A percentile compares a stretch with the other conserved stretches of the same genome.
Evolutionary conservation across 2,888 invertebrate genomes (phyloP).

Genomic region (Spicauda simplicius): DNA sequence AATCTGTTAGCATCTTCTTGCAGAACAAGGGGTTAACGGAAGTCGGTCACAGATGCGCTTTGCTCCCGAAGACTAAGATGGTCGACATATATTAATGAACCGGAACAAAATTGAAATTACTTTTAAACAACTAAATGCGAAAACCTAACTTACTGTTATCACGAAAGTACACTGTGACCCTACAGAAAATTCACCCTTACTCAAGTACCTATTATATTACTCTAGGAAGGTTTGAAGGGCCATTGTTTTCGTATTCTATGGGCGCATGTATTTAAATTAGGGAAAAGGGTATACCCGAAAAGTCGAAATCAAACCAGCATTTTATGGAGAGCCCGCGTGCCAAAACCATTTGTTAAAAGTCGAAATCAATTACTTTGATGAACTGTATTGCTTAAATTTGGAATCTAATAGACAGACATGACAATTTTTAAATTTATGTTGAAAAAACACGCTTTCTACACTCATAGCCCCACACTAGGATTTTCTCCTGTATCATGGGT

Average conservation of each 20-base stretch:
- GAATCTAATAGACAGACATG: too few species aligned
- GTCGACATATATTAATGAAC: too few species aligned
- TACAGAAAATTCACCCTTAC: background rate
- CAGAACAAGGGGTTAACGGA: too few species aligned
- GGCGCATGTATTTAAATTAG: constrained; percentile 2
- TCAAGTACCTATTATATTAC: constrained; percentile 4
- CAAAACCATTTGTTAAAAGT: constrained; percentile 1
- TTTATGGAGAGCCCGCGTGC: background rate
- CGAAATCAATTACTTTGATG: background rate
- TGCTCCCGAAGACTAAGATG: too few species aligned
- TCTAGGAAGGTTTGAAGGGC: constrained; percentile 1
- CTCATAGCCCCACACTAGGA: too few species aligned
- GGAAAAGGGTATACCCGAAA: constrained; percentile 3
- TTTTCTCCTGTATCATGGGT: too few species aligned
- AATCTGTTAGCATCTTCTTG: too few species aligned
- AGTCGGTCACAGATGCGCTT: too few species aligned
- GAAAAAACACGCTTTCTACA: too few species aligned
- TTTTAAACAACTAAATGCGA: background rate
- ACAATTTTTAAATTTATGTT: too few species aligned
- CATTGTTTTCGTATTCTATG: constrained; percentile 7
- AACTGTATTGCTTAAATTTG: background rate
- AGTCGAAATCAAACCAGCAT: background rate
- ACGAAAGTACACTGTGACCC: background rate
- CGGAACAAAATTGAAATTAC: too few species aligned
- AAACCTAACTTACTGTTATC: background rate